A percentile compares a stretch with the other conserved stretches of the same genome.
Conservation (phyloP, 2,113 vertebrate species). For the Sinocyclocheilus anophthalmus region DNA sequence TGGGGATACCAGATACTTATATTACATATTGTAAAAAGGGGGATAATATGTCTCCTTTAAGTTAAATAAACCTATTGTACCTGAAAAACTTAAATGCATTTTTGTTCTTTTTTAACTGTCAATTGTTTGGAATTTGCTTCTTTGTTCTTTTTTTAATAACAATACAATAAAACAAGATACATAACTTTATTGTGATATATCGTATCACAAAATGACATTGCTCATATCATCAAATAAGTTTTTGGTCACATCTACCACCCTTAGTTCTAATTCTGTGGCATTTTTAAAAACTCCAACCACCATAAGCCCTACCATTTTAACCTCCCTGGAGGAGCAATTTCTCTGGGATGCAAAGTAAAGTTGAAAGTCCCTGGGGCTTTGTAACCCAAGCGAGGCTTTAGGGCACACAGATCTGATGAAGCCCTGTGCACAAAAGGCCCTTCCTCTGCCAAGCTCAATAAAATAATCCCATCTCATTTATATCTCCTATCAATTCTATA, state of each 20-base stretch:
- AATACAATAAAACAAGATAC: too few species aligned
- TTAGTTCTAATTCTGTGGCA: neutral
- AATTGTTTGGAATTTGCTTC: too few species aligned
- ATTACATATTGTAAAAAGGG: too few species aligned
- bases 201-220: neutral
- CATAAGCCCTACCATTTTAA: conserved; percentile 10
- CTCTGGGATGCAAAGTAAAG: conserved; percentile 54
- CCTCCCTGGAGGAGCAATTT: conserved; percentile 25
- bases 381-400: conserved; percentile 52
- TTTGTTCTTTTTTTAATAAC: too few species aligned
- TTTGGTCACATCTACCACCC: too few species aligned
- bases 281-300: conserved; percentile 4
- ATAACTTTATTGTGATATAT: neutral
- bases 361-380: conserved; percentile 50
- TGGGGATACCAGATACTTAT: too few species aligned
- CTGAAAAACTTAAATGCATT: too few species aligned
- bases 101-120: too few species aligned
- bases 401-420: conserved; percentile 53
- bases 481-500: conserved; percentile 51
- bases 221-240: neutral
- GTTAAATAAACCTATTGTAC: too few species aligned
- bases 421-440: conserved; percentile 31
- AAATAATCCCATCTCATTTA: conserved; percentile 55
- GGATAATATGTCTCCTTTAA: too few species aligned
- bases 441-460: conserved; percentile 41